A percentile compares a stretch with the other conserved stretches of the same genome.
Conservation (phyloP, 2,113 vertebrate species). For the Erpornis zantholeuca region DNA sequence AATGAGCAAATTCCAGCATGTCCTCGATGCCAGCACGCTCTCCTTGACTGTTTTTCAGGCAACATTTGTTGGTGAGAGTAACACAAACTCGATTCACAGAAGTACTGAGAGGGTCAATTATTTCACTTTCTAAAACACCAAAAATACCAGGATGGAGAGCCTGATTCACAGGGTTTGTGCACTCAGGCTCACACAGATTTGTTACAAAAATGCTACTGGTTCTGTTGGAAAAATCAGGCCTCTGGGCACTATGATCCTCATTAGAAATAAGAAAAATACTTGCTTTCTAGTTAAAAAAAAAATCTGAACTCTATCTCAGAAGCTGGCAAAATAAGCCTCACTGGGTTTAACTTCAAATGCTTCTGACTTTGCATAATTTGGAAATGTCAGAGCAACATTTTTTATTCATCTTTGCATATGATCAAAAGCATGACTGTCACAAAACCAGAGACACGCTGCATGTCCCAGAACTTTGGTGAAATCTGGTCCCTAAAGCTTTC, state of each 20-base stretch:
- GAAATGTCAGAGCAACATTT: neutral
- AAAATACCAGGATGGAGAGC: neutral
- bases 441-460: neutral
- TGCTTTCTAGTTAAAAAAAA: neutral
- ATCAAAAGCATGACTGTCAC: constrained; percentile 14
- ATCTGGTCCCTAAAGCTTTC: neutral
- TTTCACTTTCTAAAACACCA: neutral
- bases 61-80: neutral
- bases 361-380: neutral
- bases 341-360: constrained; percentile 27
- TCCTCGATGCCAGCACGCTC: neutral
- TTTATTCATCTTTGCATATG: neutral
- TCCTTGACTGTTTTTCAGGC: neutral
- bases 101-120: neutral
- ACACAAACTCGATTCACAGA: neutral
- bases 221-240: neutral
- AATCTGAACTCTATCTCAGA: neutral
- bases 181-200: neutral
- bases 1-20: neutral
- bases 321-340: neutral
- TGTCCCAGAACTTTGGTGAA: neutral
- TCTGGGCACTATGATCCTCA: neutral
- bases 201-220: neutral
- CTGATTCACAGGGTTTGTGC: neutral
- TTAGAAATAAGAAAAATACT: neutral